Evolutionary conservation across 2,113 vertebrate species (phyloP), one percentile per base, ranked within the genome.

Genomic region (Microcebus jonahi): DNA sequence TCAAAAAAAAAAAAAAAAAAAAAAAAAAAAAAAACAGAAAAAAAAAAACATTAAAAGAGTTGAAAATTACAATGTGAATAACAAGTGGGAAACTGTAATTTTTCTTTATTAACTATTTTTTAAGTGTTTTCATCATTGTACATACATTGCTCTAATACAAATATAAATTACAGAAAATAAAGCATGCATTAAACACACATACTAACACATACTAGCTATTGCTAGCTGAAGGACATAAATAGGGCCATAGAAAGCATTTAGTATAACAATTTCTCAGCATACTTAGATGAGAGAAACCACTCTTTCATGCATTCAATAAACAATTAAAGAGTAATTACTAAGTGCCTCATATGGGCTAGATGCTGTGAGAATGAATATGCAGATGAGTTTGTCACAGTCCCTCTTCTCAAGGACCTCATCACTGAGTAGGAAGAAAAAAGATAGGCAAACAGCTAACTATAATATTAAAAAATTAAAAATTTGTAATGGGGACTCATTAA

Each of bases 121-220:
- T 57, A 45, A 25, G 10, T 89, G 9, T 88, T 91, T 90, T 73
- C 3, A 36, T 65, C 55, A 83, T 11, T 61, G 27, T 84, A 76
- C 39, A 42, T n/a, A 61, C 50, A 23, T 70, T 67, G 6, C 5
- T 23, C 9, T 83, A 68, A 88, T 70, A 95, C 92, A 73, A 88
- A 55, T 27, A 94, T n/a, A 81, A 88, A 18, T 61, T 75, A 25
- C 36, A 94, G 70, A 79, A 91, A 82, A 65, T 59, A 87, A 70
- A 48, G 45, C 20, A 76, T 68, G 12, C 13, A 14, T 50, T 55
- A 23, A 71, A 85, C 90, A 65, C 17, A 14, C 50, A 53, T 13
- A 50, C 50, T 50, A 50, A 57, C 48, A 75, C 21, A 67, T 6
- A 9, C 39, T 68, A 75, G 42, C n/a, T 94, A 42, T 57, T 86